Base-by-base conservation (phyloP, 2,113 vertebrate species). In the Cercopithecus mona region DNA sequence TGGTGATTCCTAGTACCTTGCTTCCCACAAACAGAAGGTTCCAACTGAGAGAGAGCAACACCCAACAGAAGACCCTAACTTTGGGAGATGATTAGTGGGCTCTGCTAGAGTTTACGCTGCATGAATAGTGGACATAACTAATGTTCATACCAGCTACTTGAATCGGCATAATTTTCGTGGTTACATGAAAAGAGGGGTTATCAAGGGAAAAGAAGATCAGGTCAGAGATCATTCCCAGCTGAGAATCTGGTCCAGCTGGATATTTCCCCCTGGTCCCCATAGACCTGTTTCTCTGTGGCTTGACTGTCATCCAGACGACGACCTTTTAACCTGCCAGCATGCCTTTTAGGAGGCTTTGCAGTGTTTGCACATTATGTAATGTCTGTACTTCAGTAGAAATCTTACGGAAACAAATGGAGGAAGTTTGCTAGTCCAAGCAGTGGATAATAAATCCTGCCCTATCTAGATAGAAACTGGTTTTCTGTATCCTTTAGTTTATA, bases 321-420 rank as follows among this genome's bases (percentile, higher is more conserved):
- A 98, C 98, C 98, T 97, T 64, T 93, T 98, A 98, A 96, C 98
- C 96, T 7, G 20, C 9, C 55, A 88, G 95, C 97, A 89, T 0
- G 97, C 97, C 97, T 97, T 97, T 89, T 0, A 94, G 98, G 94
- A 97, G 95, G 96, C 96, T 93, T 88, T 64, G 96, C 98, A 1
- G 90, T 98, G 98, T 99, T 99, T 98, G 96, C 94, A 91, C 97
- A 98, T 99, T 99, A 99, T 98, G 98, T 99, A 98, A 99, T 90
- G 99, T 99, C 99, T 99, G 98, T 97, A 97, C 98, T 98, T 98
- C 98, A 96, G 98, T 96, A 98, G 98, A 98, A 98, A 98, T 98
- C 98, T 96, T 94, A 97, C 92, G 94, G 98, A 98, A 99, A 99
- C 99, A 99, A 99, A 99, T n/a, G 98, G 98, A 99, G 99, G 99